phyloP scores from a whole-genome alignment of 2,888 invertebrate genomes.

The Teleogryllus oceanicus region DNA sequence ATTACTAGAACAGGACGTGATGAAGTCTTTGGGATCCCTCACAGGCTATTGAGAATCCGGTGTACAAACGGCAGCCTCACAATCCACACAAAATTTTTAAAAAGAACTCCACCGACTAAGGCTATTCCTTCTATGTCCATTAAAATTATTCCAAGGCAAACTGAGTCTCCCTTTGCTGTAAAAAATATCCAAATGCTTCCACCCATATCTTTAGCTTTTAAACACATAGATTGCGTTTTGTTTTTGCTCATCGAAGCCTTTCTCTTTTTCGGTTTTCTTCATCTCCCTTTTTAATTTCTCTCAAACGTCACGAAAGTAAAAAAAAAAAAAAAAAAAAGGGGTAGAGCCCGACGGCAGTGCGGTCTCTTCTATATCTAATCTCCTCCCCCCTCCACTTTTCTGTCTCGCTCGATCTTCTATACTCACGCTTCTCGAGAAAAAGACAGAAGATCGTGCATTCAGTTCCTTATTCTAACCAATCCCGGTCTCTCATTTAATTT shows the following conservation, averaged over 20 bases:
- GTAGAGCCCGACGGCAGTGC: background rate
- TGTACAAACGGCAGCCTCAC: background rate
- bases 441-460: background rate
- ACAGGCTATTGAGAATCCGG: background rate
- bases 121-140: slow-evolving; percentile 10
- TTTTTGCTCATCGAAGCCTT: slow-evolving; percentile 18
- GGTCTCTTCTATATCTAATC: background rate
- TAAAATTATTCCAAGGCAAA: slow-evolving; percentile 18
- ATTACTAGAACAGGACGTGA: slow-evolving; percentile 10
- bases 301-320: slow-evolving; percentile 5
- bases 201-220: slow-evolving; percentile 11
- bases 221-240: slow-evolving; percentile 9
- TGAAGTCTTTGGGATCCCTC: slow-evolving; percentile 9
- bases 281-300: background rate
- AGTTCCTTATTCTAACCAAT: slow-evolving; percentile 6
- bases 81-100: background rate
- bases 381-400: background rate
- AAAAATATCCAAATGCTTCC: background rate
- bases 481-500: slow-evolving; percentile 18
- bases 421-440: background rate
- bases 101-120: background rate
- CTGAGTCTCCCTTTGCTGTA: background rate
- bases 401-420: background rate
- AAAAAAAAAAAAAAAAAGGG: background rate
- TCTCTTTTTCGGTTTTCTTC: slow-evolving; percentile 18